Percentiles rank a stretch among this genome's conserved stretches.
phyloP scores from a whole-genome alignment of 1,140 invertebrate genomes.

The Sinonovacula constricta region DNA sequence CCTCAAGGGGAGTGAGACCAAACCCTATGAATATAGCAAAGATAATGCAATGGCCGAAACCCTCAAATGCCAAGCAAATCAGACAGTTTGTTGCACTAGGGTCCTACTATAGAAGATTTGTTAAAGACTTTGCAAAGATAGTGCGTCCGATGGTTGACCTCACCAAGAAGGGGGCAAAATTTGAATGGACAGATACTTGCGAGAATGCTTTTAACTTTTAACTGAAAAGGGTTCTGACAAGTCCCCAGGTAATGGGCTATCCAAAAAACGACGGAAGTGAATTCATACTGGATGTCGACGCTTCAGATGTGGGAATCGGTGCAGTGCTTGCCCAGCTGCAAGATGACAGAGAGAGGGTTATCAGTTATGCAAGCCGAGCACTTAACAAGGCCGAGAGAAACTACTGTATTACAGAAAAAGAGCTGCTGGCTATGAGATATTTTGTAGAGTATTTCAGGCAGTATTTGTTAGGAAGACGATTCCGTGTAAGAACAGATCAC shows the following conservation, averaged over 20 bases:
- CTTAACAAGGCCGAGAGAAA: too few species aligned
- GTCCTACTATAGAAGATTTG: conserved; percentile 14
- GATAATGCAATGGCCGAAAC: conserved; percentile 8
- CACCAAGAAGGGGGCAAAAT: background rate
- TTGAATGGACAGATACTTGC: conserved; percentile 7
- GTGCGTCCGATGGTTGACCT: background rate
- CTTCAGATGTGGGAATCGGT: conserved; percentile 47
- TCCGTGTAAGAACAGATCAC: conserved; percentile 53
- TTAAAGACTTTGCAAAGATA: background rate
- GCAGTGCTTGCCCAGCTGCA: conserved; percentile 59
- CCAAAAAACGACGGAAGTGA: background rate
- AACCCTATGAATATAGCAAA: conserved; percentile 13
- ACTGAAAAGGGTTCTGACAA: too few species aligned
- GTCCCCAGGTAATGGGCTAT: too few species aligned
- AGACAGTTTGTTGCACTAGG: conserved; percentile 21
- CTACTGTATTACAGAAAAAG: too few species aligned
- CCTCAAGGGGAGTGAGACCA: background rate
- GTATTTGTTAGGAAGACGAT: conserved; percentile 51
- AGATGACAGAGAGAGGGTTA: conserved; percentile 59
- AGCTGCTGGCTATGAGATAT: conserved; percentile 50
- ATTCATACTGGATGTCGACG: conserved; percentile 59
- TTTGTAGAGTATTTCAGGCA: conserved; percentile 39
- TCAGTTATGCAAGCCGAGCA: too few species aligned
- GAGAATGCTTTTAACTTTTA: too few species aligned
- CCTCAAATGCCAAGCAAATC: conserved; percentile 9